These are phyloP conservation scores for Sinocyclocheilus anshuiensis DNA, from an alignment of 2,113 vertebrate species.

Conservation along the genomic window DNA sequence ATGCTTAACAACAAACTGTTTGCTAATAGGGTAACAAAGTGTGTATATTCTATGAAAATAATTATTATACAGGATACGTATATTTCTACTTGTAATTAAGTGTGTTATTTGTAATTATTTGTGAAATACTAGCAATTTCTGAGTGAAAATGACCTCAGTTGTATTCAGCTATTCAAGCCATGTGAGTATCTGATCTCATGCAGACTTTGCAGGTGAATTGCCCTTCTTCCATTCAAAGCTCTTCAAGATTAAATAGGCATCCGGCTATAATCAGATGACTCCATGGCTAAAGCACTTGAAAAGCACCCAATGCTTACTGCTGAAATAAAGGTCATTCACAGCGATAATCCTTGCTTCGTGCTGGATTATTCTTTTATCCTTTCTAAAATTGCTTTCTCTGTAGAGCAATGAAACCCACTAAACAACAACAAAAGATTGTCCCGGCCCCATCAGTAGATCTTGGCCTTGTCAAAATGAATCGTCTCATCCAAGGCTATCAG, in stretches of 20 bases:
- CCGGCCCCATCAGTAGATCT: conserved; percentile 2
- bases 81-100: background rate
- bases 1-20: background rate
- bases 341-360: conserved; percentile 74
- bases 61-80: no score
- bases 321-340: conserved; percentile 76
- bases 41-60: no score
- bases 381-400: conserved; percentile 75
- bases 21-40: background rate
- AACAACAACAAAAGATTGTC: conserved; percentile 74
- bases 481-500: conserved; percentile 47
- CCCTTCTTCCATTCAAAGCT: conserved; percentile 47
- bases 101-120: background rate
- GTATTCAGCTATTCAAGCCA: background rate
- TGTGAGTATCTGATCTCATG: conserved; percentile 20
- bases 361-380: conserved; percentile 73
- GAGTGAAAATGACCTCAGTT: background rate
- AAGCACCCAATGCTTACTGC: conserved; percentile 65
- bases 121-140: no score
- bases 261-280: conserved; percentile 65
- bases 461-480: conserved; percentile 44
- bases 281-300: conserved; percentile 61
- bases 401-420: conserved; percentile 68
- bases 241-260: conserved; percentile 62
- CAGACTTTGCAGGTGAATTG: conserved; percentile 32